These are phyloP conservation scores for Ferrisia virgata DNA, from an alignment of 2,888 invertebrate genomes.

Conservation along the genomic window DNA sequence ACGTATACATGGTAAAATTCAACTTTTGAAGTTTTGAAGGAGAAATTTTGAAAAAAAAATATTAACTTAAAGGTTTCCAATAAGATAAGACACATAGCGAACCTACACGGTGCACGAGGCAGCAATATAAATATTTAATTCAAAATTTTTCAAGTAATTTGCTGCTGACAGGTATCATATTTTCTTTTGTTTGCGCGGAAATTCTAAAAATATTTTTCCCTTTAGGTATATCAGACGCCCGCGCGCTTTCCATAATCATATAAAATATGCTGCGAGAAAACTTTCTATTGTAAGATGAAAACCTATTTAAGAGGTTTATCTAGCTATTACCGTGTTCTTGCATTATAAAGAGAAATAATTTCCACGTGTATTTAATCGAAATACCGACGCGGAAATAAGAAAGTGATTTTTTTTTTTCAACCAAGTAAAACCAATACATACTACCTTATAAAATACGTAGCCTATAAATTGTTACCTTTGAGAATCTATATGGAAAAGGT, in stretches of 20 bases:
- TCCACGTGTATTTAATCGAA: not conserved
- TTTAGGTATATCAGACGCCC: not conserved
- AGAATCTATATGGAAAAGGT: not conserved
- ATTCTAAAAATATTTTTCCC: not conserved
- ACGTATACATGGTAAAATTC: no score
- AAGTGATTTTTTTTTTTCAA: not conserved
- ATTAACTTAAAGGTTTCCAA: no score
- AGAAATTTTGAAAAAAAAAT: no score
- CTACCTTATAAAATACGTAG: not conserved
- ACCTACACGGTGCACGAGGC: no score
- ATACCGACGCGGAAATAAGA: not conserved
- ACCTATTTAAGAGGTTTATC: not conserved
- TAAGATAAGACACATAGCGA: no score
- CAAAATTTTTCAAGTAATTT: not conserved
- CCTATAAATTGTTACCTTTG: constrained; percentile 3
- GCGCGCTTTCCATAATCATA: not conserved
- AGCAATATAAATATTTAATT: no score
- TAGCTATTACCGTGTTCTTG: not conserved
- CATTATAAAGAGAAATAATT: not conserved
- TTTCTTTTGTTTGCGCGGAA: not conserved
- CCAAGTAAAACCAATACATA: not conserved
- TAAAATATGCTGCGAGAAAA: not conserved
- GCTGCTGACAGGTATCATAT: not conserved
- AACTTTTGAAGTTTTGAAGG: no score
- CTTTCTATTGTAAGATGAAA: not conserved